Evolutionary conservation across 2,113 vertebrate genomes (phyloP).

Genomic region (Protomyctophum bolini): DNA sequence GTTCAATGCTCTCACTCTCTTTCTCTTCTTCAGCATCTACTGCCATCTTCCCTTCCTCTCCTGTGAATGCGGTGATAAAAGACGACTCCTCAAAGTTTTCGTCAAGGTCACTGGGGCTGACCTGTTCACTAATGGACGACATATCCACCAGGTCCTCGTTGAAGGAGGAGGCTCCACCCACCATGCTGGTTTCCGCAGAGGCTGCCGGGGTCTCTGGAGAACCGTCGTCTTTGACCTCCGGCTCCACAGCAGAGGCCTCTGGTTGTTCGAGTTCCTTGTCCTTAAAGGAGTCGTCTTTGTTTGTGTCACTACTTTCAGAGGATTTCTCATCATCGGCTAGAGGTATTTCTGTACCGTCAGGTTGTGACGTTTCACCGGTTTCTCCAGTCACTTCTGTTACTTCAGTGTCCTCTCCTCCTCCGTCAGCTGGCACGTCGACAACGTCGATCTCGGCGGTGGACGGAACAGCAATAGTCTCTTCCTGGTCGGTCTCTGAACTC

Average conservation of each 20-base stretch:
- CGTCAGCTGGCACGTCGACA: neutral
- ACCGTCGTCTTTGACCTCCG: slow-evolving; percentile 19
- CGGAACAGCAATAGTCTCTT: slow-evolving; percentile 18
- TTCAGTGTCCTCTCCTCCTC: neutral
- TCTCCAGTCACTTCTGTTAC: slow-evolving; percentile 3
- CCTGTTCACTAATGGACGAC: slow-evolving; percentile 61
- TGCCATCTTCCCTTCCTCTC: slow-evolving; percentile 43
- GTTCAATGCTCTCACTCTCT: slow-evolving; percentile 51
- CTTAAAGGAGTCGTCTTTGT: slow-evolving; percentile 37
- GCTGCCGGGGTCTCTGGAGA: slow-evolving; percentile 48
- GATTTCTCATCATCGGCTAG: slow-evolving; percentile 27
- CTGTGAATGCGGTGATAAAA: slow-evolving; percentile 52
- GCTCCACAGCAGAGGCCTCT: slow-evolving; percentile 10
- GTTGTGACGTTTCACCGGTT: slow-evolving; percentile 7
- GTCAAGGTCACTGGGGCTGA: slow-evolving; percentile 45
- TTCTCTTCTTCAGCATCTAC: slow-evolving; percentile 39
- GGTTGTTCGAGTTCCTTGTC: slow-evolving; percentile 38
- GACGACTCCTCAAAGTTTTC: slow-evolving; percentile 68
- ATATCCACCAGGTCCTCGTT: slow-evolving; percentile 58
- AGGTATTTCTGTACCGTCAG: slow-evolving; percentile 12
- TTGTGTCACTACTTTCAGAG: slow-evolving; percentile 9
- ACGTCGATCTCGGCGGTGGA: slow-evolving; percentile 4
- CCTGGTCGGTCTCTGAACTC: slow-evolving; percentile 8
- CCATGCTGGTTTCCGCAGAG: slow-evolving; percentile 38
- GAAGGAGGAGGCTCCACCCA: slow-evolving; percentile 48